Evolutionary conservation across 2,113 vertebrate species (phyloP), one percentile per base, ranked within the genome.

Genomic region (Cyrtonyx montezumae): DNA sequence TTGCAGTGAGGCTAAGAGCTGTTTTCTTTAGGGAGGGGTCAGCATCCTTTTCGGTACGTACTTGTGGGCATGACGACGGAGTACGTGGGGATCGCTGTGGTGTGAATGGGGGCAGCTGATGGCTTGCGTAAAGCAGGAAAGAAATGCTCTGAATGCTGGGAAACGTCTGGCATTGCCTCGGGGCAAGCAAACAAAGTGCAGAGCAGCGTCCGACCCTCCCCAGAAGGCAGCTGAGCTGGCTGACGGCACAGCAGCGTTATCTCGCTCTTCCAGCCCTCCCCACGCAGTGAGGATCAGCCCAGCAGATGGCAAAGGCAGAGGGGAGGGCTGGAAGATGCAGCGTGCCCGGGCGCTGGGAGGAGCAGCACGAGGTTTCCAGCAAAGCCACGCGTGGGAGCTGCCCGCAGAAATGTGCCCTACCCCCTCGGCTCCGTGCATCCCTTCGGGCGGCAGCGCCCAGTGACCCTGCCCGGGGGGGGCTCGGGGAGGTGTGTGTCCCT

Each of bases 231-330:
- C 76, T 80, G 92, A 90, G 73, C 88, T 79, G 36, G 4, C 1
- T n/a, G n/a, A 96, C 86, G 92, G 73, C 5, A 0, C 5, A 0
- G 34, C 90, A 0, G 67, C 0, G 23, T 91, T 96, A 96, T 96
- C 95, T 45, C 7, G 5, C 36, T 2, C 43, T 3, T 8, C 7
- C 95, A 95, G 1, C 81, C 93, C 81, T 37, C 37, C 25, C 58
- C 0, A 1, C 0, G 3, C 30, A 1, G 73, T 56, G 3, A 74
- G 13, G 3, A 91, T 65, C 58, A 0, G 46, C 40, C 21, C 0
- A 6, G 80, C 94, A 84, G 88, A 79, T 20, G 73, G 42, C 0
- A 4, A 9, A 0, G 8, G 36, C 76, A 10, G 36, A 8, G 5
- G 37, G 0, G 26, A 28, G 0, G 6, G 8, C 46, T 2, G 0